Conservation (phyloP, 2,888 invertebrate species). For the Ornithoptera alexandrae region DNA sequence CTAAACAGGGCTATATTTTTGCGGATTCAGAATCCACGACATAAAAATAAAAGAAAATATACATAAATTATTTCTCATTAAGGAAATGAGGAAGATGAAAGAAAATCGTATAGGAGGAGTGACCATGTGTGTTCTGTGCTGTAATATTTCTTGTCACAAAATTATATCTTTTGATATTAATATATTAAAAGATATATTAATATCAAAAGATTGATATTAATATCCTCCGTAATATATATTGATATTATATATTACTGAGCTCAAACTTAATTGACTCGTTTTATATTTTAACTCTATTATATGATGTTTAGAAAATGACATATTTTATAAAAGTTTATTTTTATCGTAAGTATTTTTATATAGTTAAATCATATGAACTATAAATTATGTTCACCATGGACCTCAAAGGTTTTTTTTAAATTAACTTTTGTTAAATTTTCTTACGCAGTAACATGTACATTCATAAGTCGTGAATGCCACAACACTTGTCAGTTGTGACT, state of each 20-base stretch:
- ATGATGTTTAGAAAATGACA: background rate
- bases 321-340: background rate
- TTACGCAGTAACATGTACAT: constrained; percentile 50
- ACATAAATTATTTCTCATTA: no score
- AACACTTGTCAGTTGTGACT: constrained; percentile 60
- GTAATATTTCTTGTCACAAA: background rate
- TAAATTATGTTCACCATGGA: background rate
- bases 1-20: no score
- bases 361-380: background rate
- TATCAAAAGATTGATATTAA: no score
- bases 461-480: constrained; percentile 64
- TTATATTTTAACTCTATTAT: background rate
- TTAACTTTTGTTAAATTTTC: constrained; percentile 38
- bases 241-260: no score
- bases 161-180: background rate
- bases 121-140: no score
- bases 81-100: no score
- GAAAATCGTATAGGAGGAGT: no score
- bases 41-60: no score
- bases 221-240: no score
- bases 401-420: constrained; percentile 1
- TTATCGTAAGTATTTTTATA: background rate
- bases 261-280: no score
- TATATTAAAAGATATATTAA: no score
- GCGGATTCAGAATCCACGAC: no score